Base-by-base conservation (phyloP, 2,113 vertebrate species). In the Thamnaconus septentrionalis region DNA sequence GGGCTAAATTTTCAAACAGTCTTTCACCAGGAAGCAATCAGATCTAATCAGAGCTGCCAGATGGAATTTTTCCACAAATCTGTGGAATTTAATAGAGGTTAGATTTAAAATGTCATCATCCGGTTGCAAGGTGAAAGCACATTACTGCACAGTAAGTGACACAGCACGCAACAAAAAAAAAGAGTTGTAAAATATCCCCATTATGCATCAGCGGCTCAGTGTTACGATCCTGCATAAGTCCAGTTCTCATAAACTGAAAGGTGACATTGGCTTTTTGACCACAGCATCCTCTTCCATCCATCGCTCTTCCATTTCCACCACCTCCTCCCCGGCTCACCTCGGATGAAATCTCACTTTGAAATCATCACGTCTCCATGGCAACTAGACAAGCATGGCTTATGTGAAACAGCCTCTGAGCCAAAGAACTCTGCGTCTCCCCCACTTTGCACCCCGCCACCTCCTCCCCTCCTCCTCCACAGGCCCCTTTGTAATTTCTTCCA, bases 331-430 rank as follows among this genome's bases (percentile, higher is more conserved):
- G 18, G 11, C 8, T 11, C 54, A 6, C 80, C 84, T 69, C 73
- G 18, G 18, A 86, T 83, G 62, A 87, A 85, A 89, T 82, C 75
- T 84, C 61, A 63, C 83, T 86, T 75, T 80, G 62, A 87, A 88
- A 89, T 87, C 11, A 87, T 87, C 66, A 75, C 48, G 68, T 90
- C 80, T 53, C 91, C 87, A 90, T 91, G 78, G 89, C 84, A 92
- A 92, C 88, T 81, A 71, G 76, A 62, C 78, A 89, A 87, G 79
- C 88, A 75, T 41, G 56, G 18, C 18, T 31, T 31, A 31, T 31
- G 18, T 42, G 68, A 75, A 56, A 6, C 44, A 77, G 81, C 73
- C 78, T 59, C 59, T 69, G 78, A 79, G 66, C 61, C 66, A 81
- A 74, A 49, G 40, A 73, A 69, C 56, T 72, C 54, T 39, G 6